Conservation (phyloP, 2,797 vertebrate genomes). For the Megalops cyprinoides region DNA sequence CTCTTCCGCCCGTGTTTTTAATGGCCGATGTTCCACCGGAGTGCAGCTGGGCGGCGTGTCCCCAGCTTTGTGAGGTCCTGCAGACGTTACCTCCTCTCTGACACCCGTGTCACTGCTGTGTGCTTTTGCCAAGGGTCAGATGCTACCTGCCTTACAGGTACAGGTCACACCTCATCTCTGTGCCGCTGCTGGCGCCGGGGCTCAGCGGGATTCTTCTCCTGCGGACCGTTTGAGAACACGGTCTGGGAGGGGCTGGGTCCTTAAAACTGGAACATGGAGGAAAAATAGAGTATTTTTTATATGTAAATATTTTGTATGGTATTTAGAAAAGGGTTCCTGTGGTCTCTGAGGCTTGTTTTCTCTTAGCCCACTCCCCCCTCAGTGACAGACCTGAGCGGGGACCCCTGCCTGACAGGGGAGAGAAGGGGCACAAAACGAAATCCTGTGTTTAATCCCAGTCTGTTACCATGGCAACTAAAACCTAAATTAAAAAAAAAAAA, state of each 20-base stretch:
- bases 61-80: too few relatives aligned
- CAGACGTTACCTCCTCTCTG: too few relatives aligned
- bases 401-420: not conserved
- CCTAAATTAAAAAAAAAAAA: constrained; percentile 31
- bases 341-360: constrained; percentile 9
- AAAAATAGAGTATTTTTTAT: constrained; percentile 36
- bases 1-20: not conserved
- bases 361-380: not conserved
- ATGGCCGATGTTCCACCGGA: not conserved
- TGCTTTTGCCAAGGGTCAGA: constrained; percentile 27
- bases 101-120: constrained; percentile 22
- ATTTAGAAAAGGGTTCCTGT: constrained; percentile 26
- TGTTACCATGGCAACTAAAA: constrained; percentile 62
- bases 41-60: too few relatives aligned
- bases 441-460: constrained; percentile 35
- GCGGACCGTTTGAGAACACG: not conserved
- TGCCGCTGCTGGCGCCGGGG: constrained; percentile 3
- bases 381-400: not conserved
- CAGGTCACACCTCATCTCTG: constrained; percentile 22
- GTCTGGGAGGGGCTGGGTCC: constrained; percentile 13
- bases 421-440: constrained; percentile 5
- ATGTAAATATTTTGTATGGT: constrained; percentile 40
- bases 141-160: constrained; percentile 37
- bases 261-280: constrained; percentile 38
- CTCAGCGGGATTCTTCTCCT: not conserved